These are phyloP conservation scores for Microcebus jonahi DNA, from an alignment of 2,113 vertebrate species.

Conservation along the genomic window DNA sequence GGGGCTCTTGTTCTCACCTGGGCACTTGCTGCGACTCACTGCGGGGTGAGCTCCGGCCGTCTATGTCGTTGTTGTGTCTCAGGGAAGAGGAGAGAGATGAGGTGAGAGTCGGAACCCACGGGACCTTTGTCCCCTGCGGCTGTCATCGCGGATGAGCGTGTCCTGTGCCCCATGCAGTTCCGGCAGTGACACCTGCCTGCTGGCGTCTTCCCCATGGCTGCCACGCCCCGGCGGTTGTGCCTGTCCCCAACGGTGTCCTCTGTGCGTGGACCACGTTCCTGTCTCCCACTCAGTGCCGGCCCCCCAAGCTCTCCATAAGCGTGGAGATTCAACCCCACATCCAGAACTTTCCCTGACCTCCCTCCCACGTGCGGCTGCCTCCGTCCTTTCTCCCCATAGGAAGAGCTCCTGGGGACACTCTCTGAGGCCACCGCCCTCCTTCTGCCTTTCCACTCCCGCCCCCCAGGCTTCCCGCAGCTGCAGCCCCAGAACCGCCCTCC, in stretches of 20 bases:
- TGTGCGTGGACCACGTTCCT: not conserved
- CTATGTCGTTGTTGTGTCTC: not conserved
- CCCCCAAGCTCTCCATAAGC: no score
- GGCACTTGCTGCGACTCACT: not conserved
- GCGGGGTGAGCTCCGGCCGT: not conserved
- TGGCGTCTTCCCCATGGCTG: not conserved
- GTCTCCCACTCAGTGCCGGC: not conserved
- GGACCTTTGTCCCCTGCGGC: not conserved
- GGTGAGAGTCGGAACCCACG: not conserved
- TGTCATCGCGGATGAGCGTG: not conserved
- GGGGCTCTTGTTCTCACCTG: not conserved
- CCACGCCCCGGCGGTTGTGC: no score
- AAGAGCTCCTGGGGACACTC: no score
- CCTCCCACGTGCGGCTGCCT: no score
- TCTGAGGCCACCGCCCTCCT: no score
- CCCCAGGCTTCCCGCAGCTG: no score
- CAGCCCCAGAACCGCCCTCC: no score
- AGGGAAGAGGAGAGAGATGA: not conserved
- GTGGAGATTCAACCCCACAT: no score
- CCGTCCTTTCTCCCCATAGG: no score
- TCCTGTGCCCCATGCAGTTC: not conserved
- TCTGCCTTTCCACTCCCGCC: no score
- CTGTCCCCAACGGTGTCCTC: not conserved
- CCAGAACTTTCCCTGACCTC: no score
- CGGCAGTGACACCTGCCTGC: not conserved